phyloP scores from a whole-genome alignment of 2,797 vertebrate genomes.

The Phrynocephalus forsythii region DNA sequence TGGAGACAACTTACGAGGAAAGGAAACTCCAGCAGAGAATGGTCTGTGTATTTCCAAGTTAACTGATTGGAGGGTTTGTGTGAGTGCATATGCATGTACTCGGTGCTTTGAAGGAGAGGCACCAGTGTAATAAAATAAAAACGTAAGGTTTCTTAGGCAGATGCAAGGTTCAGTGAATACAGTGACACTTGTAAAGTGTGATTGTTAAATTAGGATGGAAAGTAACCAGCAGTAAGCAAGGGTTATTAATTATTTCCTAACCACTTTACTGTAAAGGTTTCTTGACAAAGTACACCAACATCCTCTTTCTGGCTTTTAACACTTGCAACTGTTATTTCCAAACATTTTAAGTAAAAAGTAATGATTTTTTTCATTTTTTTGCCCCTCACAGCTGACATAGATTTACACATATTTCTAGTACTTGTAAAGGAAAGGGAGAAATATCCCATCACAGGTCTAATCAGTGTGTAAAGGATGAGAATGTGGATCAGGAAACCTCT shows the following conservation, averaged over 20 bases:
- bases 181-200: background rate
- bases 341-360: slow-evolving; percentile 3
- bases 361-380: background rate
- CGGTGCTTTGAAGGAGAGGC: slow-evolving; percentile 24
- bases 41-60: slow-evolving; percentile 31
- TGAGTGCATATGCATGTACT: background rate
- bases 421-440: background rate
- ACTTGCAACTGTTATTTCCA: background rate
- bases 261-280: background rate
- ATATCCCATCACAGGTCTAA: background rate
- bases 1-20: slow-evolving; percentile 19
- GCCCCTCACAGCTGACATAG: background rate
- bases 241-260: background rate
- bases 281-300: accelerated
- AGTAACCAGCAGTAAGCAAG: background rate
- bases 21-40: slow-evolving; percentile 51
- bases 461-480: background rate
- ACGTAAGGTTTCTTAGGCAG: background rate
- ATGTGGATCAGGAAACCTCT: background rate
- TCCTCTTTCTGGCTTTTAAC: background rate
- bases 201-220: background rate
- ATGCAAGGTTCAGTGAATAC: background rate
- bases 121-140: background rate
- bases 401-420: background rate
- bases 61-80: background rate